Evolutionary conservation across 2,113 vertebrate species (phyloP), one percentile per base, ranked within the genome.

Genomic region (Pseudorectes ferrugineus): DNA sequence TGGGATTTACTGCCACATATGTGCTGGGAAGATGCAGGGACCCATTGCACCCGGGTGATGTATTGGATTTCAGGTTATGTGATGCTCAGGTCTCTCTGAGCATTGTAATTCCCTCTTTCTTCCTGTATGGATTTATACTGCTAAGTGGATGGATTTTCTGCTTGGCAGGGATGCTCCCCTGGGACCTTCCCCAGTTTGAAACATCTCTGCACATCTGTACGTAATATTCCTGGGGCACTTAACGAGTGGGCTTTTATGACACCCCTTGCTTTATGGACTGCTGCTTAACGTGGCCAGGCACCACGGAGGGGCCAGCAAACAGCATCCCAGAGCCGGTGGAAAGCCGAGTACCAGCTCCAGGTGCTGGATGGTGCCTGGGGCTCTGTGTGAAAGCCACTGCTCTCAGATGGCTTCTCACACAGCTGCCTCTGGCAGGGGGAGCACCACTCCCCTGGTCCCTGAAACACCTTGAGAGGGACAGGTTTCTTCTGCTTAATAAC

Each of bases 71-170:
- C 95, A 95, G 36, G 85, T 93, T 93, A 90, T 94, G 73, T 7
- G 54, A 89, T 83, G 85, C 92, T 77, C 74, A 66, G 93, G 87
- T 93, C 92, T 93, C 93, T 83, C 74, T 66, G 92, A 89, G 89
- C 15, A 1, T 54, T 65, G 62, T 79, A 94, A 94, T 94, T 94
- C 93, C 81, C 31, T 73, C 87, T 96, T 93, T 95, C 96, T 97
- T 97, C 96, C 96, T 95, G 95, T 92, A 95, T 93, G 91, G 95
- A 95, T 96, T 97, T 95, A 95, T 92, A 45, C 70, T 67, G 83
- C 73, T 95, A 96, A 95, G 95, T 96, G 96, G 91, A 94, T 94
- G 91, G 95, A 97, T 97, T 97, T 97, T 96, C 95, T 95, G 95
- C 95, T 96, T 95, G 91, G 95, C 89, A 92, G 80, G 89, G 95